Conservation (phyloP, 2,888 invertebrate species). For the Apodemia duryi region DNA sequence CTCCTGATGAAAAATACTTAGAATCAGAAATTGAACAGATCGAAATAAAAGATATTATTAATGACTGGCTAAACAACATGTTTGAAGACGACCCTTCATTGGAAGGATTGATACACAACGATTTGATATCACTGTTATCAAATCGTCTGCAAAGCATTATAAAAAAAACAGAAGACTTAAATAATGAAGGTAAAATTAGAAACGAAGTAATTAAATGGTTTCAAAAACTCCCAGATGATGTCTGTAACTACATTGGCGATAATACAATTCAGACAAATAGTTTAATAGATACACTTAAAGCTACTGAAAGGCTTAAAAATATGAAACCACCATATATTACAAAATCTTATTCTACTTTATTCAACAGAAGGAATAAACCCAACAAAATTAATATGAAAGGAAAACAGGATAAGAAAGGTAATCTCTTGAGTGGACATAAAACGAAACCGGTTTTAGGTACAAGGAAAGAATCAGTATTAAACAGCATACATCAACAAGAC, state of each 20-base stretch:
- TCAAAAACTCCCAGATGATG: constrained; percentile 37
- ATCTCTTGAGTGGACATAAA: too few relatives aligned
- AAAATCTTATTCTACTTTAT: background rate
- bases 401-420: background rate
- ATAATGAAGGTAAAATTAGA: constrained; percentile 34
- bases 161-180: constrained; percentile 30
- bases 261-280: constrained; percentile 11
- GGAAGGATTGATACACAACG: constrained; percentile 3
- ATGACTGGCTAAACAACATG: constrained; percentile 37
- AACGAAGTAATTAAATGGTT: constrained; percentile 43
- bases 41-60: constrained; percentile 45
- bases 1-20: constrained; percentile 43
- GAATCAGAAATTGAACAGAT: constrained; percentile 43
- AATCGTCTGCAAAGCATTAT: constrained; percentile 38
- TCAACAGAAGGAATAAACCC: background rate
- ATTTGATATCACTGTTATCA: constrained; percentile 15
- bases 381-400: background rate
- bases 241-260: background rate
- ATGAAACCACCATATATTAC: background rate
- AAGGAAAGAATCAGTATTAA: too few relatives aligned
- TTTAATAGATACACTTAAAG: constrained; percentile 20
- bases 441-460: too few relatives aligned
- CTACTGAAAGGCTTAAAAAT: constrained; percentile 9
- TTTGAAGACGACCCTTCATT: background rate
- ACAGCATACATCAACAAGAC: too few relatives aligned